Percentiles rank a stretch among this genome's conserved stretches.
Evolutionary conservation across 92 coral and sea anemone species (phyloP).

Genomic region (Muricea muricata): DNA sequence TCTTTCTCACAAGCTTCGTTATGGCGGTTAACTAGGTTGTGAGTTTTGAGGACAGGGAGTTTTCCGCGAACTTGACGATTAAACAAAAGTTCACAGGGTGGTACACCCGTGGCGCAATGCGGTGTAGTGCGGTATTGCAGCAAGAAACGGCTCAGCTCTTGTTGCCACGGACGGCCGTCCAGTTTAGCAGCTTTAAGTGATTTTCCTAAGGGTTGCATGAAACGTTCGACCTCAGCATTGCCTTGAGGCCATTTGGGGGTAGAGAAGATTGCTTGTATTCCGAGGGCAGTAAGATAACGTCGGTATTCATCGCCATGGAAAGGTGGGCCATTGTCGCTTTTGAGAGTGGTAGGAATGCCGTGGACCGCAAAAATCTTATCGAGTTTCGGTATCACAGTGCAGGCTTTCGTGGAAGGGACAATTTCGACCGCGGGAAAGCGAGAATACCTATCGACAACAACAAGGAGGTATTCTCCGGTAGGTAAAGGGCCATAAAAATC

Average conservation of each 20-base stretch:
- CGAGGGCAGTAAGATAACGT: neutral
- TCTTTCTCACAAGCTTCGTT: neutral
- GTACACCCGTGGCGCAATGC: conserved; percentile 46
- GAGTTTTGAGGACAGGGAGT: neutral
- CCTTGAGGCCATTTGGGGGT: conserved; percentile 9
- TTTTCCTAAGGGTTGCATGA: neutral
- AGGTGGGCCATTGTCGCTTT: conserved; percentile 34
- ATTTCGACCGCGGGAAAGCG: conserved; percentile 18
- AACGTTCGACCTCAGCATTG: neutral
- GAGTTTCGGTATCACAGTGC: conserved; percentile 23
- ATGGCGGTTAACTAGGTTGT: neutral
- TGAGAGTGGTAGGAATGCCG: conserved; percentile 2
- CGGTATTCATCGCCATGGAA: conserved; percentile 23
- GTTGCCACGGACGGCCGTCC: neutral
- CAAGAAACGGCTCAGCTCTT: neutral
- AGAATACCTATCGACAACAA: conserved; percentile 33
- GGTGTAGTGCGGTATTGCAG: conserved; percentile 24
- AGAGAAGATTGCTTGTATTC: neutral
- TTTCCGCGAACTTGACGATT: neutral
- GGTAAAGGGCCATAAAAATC: conserved; percentile 40
- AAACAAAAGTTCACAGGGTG: conserved; percentile 49
- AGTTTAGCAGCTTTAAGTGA: neutral
- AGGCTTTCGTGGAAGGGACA: conserved; percentile 7
- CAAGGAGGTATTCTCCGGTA: conserved; percentile 21
- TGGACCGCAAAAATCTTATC: conserved; percentile 6